A percentile compares a stretch with the other conserved stretches of the same genome.
Conservation (phyloP, 2,797 vertebrate genomes). For the Morus bassanus region DNA sequence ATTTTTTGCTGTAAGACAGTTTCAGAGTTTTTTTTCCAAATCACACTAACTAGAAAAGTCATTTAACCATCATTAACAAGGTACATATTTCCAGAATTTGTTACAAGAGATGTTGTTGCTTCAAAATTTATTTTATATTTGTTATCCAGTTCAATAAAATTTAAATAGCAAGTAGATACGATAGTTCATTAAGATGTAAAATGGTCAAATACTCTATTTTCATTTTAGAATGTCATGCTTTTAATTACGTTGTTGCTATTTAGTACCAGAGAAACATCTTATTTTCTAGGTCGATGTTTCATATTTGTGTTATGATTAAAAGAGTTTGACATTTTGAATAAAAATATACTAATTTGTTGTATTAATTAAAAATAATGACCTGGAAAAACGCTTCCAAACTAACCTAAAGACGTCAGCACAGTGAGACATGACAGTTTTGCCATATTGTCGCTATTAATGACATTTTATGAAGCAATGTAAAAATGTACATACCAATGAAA, state of each 20-base stretch:
- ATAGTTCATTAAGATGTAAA: slow-evolving; percentile 44
- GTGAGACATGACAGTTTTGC: slow-evolving; percentile 8
- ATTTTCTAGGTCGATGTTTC: slow-evolving; percentile 44
- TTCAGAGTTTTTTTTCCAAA: slow-evolving; percentile 34
- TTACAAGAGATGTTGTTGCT: neutral
- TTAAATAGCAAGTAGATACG: slow-evolving; percentile 4
- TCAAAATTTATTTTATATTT: slow-evolving; percentile 17
- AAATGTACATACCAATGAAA: neutral
- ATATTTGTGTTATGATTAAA: slow-evolving; percentile 45
- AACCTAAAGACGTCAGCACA: neutral
- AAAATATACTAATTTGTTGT: slow-evolving; percentile 38
- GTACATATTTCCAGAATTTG: slow-evolving; percentile 16
- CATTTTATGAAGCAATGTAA: neutral
- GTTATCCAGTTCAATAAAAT: slow-evolving; percentile 16
- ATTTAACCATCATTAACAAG: slow-evolving; percentile 42
- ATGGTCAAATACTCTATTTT: slow-evolving; percentile 46
- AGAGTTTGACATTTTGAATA: slow-evolving; percentile 55
- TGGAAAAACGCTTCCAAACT: slow-evolving; percentile 32
- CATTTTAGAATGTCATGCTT: slow-evolving; percentile 33
- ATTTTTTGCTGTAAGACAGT: slow-evolving; percentile 24
- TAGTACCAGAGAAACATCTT: slow-evolving; percentile 8
- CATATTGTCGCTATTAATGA: neutral
- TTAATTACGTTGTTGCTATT: slow-evolving; percentile 46
- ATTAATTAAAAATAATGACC: slow-evolving; percentile 68
- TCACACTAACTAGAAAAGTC: slow-evolving; percentile 18